Evolutionary conservation across 1,140 invertebrate species (phyloP).

Genomic region (Luehdorfia chinensis): DNA sequence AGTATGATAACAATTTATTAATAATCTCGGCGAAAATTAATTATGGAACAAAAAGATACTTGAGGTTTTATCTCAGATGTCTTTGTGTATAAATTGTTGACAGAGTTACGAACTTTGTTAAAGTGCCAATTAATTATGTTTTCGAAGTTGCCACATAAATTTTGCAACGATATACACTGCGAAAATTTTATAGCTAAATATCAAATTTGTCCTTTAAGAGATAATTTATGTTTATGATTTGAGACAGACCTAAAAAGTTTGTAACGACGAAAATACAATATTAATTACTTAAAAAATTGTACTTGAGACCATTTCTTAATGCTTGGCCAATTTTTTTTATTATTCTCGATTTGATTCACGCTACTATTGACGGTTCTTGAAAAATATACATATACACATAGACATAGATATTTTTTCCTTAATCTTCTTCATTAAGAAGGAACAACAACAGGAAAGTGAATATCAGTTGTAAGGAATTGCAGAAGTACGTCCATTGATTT

Average conservation of each 20-base stretch:
- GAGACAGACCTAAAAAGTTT: not conserved
- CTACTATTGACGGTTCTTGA: no score
- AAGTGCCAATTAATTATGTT: slow-evolving; percentile 43
- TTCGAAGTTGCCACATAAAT: slow-evolving; percentile 20
- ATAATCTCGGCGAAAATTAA: slow-evolving; percentile 31
- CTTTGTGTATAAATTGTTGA: slow-evolving; percentile 44
- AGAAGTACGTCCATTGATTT: no score
- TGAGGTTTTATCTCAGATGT: slow-evolving; percentile 38
- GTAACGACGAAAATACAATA: not conserved
- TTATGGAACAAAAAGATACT: slow-evolving; percentile 36
- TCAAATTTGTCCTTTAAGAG: slow-evolving; percentile 5
- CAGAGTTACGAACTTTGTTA: slow-evolving; percentile 33
- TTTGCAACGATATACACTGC: slow-evolving; percentile 6
- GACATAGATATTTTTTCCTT: no score
- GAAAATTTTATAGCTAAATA: slow-evolving; percentile 3
- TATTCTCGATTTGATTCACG: no score
- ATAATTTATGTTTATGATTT: not conserved
- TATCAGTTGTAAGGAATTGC: no score
- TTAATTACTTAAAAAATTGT: no score
- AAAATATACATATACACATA: no score
- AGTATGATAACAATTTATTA: slow-evolving; percentile 19
- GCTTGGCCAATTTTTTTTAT: no score
- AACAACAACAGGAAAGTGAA: no score
- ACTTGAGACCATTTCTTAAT: no score
- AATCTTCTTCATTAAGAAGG: no score